Conservation (phyloP, 2,888 invertebrate genomes). For the Melanostoma scalare region DNA sequence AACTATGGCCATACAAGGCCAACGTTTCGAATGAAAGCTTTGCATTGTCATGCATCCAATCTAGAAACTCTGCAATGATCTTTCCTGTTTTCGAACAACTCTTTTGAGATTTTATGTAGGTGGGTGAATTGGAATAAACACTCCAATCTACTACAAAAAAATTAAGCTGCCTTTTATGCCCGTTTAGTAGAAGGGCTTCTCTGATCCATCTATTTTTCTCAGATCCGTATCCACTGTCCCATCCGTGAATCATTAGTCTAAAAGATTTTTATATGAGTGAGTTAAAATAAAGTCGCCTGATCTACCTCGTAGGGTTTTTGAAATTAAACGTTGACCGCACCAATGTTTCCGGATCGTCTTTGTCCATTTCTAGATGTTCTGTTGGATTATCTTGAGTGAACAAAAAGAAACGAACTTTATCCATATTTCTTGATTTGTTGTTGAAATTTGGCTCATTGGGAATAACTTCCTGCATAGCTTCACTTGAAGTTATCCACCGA, state of each 20-base stretch:
- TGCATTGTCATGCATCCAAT: constrained; percentile 82
- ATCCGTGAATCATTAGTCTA: constrained; percentile 83
- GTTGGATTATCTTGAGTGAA: constrained; percentile 45
- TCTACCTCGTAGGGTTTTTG: constrained; percentile 39
- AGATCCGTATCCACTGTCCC: constrained; percentile 83
- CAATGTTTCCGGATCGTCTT: constrained; percentile 18
- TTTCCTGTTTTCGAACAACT: constrained; percentile 70
- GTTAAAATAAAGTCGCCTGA: background rate
- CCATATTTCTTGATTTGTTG: background rate
- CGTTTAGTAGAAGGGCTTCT: constrained; percentile 83
- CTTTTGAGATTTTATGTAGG: constrained; percentile 83
- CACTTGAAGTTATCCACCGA: too few relatives aligned
- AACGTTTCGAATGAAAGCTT: constrained; percentile 82
- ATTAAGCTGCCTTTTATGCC: constrained; percentile 83
- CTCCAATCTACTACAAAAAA: constrained; percentile 85
- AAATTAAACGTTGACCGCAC: constrained; percentile 28
- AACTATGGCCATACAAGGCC: constrained; percentile 83
- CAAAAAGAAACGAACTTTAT: constrained; percentile 42
- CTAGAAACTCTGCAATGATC: constrained; percentile 70
- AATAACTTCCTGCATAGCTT: too few relatives aligned
- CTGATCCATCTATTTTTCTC: constrained; percentile 70
- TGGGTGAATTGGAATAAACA: constrained; percentile 79
- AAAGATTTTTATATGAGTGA: background rate
- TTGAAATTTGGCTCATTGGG: too few relatives aligned
- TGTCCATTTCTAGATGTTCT: constrained; percentile 21